phyloP scores from a whole-genome alignment of 2,888 invertebrate genomes.

The Pasiphila rectangulata region DNA sequence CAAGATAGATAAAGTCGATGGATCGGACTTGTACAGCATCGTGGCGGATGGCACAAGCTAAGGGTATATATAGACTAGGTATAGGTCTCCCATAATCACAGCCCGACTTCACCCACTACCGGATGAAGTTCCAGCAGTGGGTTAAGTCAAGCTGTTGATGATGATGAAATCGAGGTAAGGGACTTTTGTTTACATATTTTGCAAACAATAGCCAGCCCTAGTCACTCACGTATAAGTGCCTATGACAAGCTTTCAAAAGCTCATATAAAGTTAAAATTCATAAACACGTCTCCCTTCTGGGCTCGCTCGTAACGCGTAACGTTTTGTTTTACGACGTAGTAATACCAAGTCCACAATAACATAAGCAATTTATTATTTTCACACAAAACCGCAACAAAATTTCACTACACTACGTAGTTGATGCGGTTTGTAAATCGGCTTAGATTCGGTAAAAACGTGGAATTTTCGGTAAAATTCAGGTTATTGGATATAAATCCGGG shows the following conservation, averaged over 20 bases:
- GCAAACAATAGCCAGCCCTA: background rate
- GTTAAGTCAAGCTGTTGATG: no score
- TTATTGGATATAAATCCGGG: constrained; percentile 70
- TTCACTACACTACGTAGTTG: constrained; percentile 41
- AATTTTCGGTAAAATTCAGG: constrained; percentile 57
- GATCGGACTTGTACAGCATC: no score
- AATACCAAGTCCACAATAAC: constrained; percentile 44
- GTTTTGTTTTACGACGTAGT: constrained; percentile 47
- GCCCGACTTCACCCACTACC: no score
- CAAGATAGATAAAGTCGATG: no score
- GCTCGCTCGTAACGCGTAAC: constrained; percentile 41
- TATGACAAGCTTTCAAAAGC: constrained; percentile 37
- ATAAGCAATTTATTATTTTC: constrained; percentile 49
- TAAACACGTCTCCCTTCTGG: constrained; percentile 37
- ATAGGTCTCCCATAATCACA: no score
- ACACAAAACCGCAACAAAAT: constrained; percentile 46
- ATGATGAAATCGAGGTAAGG: constrained; percentile 31
- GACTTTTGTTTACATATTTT: background rate
- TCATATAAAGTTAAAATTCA: constrained; percentile 43
- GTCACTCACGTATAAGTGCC: constrained; percentile 12
- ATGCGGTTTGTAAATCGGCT: constrained; percentile 45
- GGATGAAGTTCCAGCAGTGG: no score
- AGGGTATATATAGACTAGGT: no score
- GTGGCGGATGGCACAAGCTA: no score
- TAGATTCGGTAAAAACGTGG: constrained; percentile 55